Evolutionary conservation across 2,888 invertebrate species (phyloP).

Genomic region (Uropetala carovei): DNA sequence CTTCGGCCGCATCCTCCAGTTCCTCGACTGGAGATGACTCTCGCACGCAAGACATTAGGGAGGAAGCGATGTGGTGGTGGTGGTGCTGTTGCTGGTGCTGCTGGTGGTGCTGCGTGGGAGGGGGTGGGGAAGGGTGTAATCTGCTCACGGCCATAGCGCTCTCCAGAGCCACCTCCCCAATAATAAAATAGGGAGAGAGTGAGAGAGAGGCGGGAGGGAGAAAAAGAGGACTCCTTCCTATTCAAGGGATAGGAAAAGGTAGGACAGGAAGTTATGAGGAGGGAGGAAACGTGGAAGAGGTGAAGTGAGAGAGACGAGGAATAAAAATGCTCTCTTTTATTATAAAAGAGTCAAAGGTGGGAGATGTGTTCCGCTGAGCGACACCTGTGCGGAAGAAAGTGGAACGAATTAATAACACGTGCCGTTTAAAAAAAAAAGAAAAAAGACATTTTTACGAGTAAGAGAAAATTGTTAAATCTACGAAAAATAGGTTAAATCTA

Average conservation of each 20-base stretch:
- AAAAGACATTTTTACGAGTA: no score
- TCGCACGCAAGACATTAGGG: constrained; percentile 80
- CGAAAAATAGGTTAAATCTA: no score
- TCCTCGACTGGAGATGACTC: constrained; percentile 77
- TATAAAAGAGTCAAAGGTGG: background rate
- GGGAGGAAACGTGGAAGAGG: no score
- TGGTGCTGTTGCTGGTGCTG: constrained; percentile 30
- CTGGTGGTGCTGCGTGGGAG: constrained; percentile 16
- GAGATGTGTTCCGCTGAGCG: background rate
- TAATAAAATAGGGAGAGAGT: background rate
- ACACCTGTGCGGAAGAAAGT: constrained; percentile 29
- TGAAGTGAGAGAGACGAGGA: background rate
- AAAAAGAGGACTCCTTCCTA: background rate
- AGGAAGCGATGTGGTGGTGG: constrained; percentile 51
- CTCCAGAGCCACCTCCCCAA: background rate
- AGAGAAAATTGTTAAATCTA: no score
- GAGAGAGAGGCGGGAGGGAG: background rate
- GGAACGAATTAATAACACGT: background rate
- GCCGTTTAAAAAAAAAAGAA: no score
- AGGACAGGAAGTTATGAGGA: background rate
- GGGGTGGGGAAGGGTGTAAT: constrained; percentile 43
- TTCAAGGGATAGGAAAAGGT: background rate
- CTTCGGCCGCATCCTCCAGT: constrained; percentile 78
- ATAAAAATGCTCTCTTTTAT: background rate
- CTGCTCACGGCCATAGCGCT: constrained; percentile 52